Conservation (phyloP, 2,113 vertebrate species). For the Pteruthius melanotis region DNA sequence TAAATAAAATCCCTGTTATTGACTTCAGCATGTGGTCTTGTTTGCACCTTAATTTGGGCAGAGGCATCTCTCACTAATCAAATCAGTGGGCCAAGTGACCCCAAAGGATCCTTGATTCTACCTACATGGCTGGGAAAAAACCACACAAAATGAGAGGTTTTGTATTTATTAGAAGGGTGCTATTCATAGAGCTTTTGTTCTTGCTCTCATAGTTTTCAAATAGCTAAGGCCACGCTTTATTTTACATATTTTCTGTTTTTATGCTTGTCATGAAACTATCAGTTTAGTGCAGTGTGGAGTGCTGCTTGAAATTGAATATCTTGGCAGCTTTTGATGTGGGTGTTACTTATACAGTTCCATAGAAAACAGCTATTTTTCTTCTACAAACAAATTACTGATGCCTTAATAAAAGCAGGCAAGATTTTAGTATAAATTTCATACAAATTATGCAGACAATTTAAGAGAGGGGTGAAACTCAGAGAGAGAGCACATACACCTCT, state of each 20-base stretch:
- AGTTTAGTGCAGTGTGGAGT: not conserved
- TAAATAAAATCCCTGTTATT: not conserved
- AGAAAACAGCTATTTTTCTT: not conserved
- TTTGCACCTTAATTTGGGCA: not conserved
- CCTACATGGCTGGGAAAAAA: not conserved
- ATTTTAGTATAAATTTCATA: not conserved
- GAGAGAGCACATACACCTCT: not conserved
- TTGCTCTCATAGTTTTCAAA: not conserved
- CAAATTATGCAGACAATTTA: not conserved
- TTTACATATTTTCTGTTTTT: not conserved
- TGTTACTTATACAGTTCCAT: not conserved
- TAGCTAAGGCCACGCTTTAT: not conserved
- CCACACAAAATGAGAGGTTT: not conserved
- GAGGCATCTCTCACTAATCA: not conserved
- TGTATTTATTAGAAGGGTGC: not conserved
- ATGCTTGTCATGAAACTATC: not conserved
- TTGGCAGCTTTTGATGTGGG: not conserved
- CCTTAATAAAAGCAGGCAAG: not conserved
- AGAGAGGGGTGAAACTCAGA: not conserved
- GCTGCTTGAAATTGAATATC: not conserved
- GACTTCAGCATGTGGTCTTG: too few relatives aligned
- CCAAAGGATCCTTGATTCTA: not conserved
- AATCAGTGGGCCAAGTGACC: not conserved
- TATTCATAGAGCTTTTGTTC: not conserved
- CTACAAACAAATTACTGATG: not conserved